A percentile compares a stretch with the other conserved stretches of the same genome.
phyloP scores from a whole-genome alignment of 2,797 vertebrate species.

The Alosa sapidissima region DNA sequence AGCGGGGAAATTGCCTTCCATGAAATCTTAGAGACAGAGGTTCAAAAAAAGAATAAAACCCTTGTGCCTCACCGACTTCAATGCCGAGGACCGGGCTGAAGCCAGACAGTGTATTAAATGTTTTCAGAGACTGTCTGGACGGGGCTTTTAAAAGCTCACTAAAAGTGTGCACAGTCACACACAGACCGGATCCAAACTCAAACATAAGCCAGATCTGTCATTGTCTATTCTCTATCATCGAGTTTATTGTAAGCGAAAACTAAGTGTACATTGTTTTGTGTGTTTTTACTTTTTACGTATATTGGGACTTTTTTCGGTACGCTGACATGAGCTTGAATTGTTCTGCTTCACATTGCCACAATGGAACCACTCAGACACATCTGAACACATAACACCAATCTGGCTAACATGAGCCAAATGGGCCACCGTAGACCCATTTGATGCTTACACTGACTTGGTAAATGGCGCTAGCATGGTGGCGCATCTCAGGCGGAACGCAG shows the following conservation, averaged over 20 bases:
- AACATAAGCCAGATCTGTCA: constrained; percentile 15
- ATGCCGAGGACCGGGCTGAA: neutral
- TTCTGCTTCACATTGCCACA: neutral
- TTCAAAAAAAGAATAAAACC: constrained; percentile 51
- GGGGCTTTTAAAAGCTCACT: neutral
- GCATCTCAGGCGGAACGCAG: constrained; percentile 63
- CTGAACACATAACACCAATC: neutral
- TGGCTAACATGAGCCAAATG: constrained; percentile 24
- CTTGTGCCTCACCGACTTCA: constrained; percentile 58
- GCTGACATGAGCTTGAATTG: neutral
- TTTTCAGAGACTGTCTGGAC: constrained; percentile 36
- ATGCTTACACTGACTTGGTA: constrained; percentile 52
- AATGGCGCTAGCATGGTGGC: constrained; percentile 60
- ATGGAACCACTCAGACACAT: neutral
- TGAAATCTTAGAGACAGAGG: constrained; percentile 65
- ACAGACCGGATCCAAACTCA: neutral
- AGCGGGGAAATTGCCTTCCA: constrained; percentile 72
- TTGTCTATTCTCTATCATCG: neutral
- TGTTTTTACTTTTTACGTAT: neutral
- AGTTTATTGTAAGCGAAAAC: too few relatives aligned
- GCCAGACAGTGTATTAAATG: constrained; percentile 16
- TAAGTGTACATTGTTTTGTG: neutral
- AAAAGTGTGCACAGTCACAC: neutral
- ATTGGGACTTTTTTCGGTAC: neutral
- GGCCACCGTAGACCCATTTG: constrained; percentile 52